A percentile compares a stretch with the other conserved stretches of the same genome.
Conservation (phyloP, 2,888 invertebrate species). For the Elysia crispata region DNA sequence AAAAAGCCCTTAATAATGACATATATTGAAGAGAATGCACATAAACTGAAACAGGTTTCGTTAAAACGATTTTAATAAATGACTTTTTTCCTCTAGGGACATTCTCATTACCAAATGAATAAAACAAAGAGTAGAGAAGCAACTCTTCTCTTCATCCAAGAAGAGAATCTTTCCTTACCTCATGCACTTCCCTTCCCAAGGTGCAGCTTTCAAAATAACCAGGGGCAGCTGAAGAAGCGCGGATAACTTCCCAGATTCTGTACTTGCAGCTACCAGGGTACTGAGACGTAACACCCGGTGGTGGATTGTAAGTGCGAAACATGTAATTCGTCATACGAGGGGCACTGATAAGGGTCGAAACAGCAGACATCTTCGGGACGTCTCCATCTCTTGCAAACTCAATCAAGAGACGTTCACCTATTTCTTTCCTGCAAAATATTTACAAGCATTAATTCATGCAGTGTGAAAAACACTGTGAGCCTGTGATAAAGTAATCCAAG, state of each 20-base stretch:
- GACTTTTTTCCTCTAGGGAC: too few species aligned
- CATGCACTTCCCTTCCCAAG: conserved; percentile 68
- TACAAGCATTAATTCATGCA: too few species aligned
- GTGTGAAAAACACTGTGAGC: too few species aligned
- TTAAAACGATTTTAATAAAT: too few species aligned
- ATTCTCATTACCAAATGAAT: too few species aligned
- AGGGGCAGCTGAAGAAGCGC: conserved; percentile 94
- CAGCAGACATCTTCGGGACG: conserved; percentile 68
- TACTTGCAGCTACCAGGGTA: conserved; percentile 85
- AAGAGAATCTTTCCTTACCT: conserved; percentile 60
- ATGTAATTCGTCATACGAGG: conserved; percentile 77
- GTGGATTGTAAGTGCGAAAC: conserved; percentile 89
- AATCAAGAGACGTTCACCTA: conserved; percentile 66
- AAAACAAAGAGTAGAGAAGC: too few species aligned
- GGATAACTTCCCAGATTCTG: conserved; percentile 88
- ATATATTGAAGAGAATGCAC: too few species aligned
- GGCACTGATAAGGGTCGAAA: conserved; percentile 70
- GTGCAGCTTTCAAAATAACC: conserved; percentile 87
- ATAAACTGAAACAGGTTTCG: too few species aligned
- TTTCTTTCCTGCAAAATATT: conserved; percentile 78
- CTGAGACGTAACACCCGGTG: conserved; percentile 78
- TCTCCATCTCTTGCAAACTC: conserved; percentile 63
- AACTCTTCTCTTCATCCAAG: too few species aligned
- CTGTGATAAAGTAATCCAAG: too few species aligned
- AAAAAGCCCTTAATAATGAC: too few species aligned